Evolutionary conservation across 2,888 invertebrate genomes (phyloP).

Genomic region (Drosophila infuscata): DNA sequence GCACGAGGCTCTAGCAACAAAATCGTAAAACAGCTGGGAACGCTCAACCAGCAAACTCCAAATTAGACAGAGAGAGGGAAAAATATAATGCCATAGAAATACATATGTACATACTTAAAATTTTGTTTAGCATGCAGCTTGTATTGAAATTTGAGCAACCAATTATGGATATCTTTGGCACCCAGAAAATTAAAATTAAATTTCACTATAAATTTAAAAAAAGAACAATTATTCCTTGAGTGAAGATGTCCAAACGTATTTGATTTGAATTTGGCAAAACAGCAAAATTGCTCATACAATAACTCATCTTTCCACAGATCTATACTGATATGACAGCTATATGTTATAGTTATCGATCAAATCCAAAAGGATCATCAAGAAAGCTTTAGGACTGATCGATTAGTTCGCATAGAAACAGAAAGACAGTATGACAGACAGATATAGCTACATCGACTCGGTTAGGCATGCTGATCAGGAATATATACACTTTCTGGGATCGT

Average conservation of each 20-base stretch:
- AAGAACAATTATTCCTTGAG: not conserved
- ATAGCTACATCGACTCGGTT: too few species aligned
- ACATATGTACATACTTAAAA: too few species aligned
- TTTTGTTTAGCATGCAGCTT: not conserved
- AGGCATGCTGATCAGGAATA: not conserved
- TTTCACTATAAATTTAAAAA: not conserved
- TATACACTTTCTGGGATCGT: not conserved
- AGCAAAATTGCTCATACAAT: too few species aligned
- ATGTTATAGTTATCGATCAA: not conserved
- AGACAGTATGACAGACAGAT: too few species aligned
- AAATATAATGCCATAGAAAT: not conserved
- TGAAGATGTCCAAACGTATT: not conserved
- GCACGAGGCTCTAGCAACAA: conserved; percentile 2
- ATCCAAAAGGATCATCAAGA: too few species aligned
- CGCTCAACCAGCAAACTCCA: not conserved
- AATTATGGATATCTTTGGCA: not conserved
- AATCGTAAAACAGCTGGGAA: not conserved
- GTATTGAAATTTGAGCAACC: not conserved
- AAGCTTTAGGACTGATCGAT: too few species aligned
- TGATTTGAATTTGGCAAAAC: not conserved
- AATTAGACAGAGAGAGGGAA: not conserved
- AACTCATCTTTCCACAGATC: not conserved
- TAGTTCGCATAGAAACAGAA: too few species aligned
- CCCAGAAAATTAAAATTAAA: not conserved
- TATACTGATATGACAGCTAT: not conserved